Evolutionary conservation across 2,113 vertebrate species (phyloP), one percentile per base, ranked within the genome.

Genomic region (Neogobius melanostomus): DNA sequence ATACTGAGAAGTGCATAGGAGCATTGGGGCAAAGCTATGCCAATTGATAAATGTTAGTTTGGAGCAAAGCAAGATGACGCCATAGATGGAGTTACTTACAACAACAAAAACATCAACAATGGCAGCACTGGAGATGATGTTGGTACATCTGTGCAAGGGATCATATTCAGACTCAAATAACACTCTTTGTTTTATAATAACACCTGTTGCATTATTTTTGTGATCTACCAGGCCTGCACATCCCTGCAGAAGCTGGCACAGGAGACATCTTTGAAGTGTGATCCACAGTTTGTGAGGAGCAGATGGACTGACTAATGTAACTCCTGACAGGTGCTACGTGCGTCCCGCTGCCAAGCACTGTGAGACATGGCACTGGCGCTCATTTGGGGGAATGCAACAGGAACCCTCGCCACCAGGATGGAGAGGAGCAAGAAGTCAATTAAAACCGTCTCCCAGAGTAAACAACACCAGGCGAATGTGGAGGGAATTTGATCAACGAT

Each of bases 261-360:
- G 81, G 80, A 79, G 74, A 84, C 82, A 64, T 83, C 73, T 85
- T 87, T 87, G 79, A 88, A 86, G 88, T 85, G 89, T 6, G 77
- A 88, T 68, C 76, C 84, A 81, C 87, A 80, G 79, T 87, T 84
- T 85, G 79, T 71, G 49, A 16, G 77, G 68, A 87, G 80, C 89
- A 90, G 89, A 90, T 91, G 90, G 85, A 71, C 82, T 76, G 83
- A 82, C 79, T 75, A 82, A 92, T 86, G 84, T 65, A 79, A 80
- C 79, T 84, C 82, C 75, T 79, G 75, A 74, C 77, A 76, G 75
- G 70, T 77, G 72, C 63, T 61, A 74, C 46, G 70, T 59, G 72
- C 11, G 64, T 67, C 67, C 82, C 43, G 4, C 75, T 84, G 87
- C 82, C 76, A 85, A 78, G 77, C 81, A 15, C 83, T 80, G 76